Base-by-base conservation (phyloP, 2,113 vertebrate genomes). In the Anoplopoma fimbria region DNA sequence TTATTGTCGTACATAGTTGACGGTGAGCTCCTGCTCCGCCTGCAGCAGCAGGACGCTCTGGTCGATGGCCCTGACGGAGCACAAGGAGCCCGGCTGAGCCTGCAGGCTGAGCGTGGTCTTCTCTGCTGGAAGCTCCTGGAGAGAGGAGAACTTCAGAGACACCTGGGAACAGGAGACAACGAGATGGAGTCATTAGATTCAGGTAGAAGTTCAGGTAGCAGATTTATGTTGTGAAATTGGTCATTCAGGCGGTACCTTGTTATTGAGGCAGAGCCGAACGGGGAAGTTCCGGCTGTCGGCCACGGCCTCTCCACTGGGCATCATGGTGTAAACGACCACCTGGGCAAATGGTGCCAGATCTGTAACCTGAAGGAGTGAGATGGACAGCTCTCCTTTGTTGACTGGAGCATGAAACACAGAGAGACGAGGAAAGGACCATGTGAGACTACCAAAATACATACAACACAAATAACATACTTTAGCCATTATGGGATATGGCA, bases 41-140 rank as follows among this genome's bases (percentile, higher is more conserved):
- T 58, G 90, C 79, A 97, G 92, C 42, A 97, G 93, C 1, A 97
- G 88, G 60, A 97, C 4, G 0, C 96, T 96, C 91, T 96, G 93
- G 88, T 98, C 97, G 34, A 97, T 88, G 49, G 96, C 96, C 69
- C 87, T 51, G 51, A 98, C 74, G 0, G 96, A 97, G 64, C 97
- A 99, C 69, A 94, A 13, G 0, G 97, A 99, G 42, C 94, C 90
- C 2, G 96, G 94, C 4, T 93, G 85, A 51, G 97, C 96, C 68
- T 92, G 84, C n/a, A 99, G 88, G 1, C 74, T 82, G 9, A 99
- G 89, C 0, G 23, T 77, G 0, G 93, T 86, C 17, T 86, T 79
- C 36, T 94, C 94, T 1, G 95, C 96, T 0, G 97, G 97, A 0
- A 96, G 89, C 23, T 84, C 88, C 70, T 94, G 87, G 9, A 91